Evolutionary conservation across 53 echinoderm and acorn worm genomes (phyloP), one percentile per base, ranked within the genome.

Genomic region (Echinarachnius parma): DNA sequence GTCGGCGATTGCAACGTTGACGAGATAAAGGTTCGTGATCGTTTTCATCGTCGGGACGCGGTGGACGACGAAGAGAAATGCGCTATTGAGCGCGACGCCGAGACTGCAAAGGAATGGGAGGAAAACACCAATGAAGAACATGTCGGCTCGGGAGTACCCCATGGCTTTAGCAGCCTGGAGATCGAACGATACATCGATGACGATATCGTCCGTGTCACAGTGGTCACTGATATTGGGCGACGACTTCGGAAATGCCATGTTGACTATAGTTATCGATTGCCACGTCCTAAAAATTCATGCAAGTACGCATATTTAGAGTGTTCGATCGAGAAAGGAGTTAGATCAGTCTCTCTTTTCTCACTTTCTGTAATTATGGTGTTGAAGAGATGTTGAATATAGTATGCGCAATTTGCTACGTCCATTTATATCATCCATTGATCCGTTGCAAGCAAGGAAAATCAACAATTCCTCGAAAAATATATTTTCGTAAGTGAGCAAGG

Each of bases 21-120:
- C 80, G 1, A 96, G 88, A 46, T 91, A 96, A 14, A 87, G 61
- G 66, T 96, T 96, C 30, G 96, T 96, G 14, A 91, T 84, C 2
- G 96, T 91, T 31, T 82, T 69, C 91, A 91, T 91, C 1, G 84
- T 66, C n/a, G 84, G 81, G 14, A 91, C 76, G 13, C 76, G 84
- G 8, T 81, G 19, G 3, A 87, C 91, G 15, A 96, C 96, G 28
- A 84, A 91, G 1, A 96, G 54, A 54, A 96, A 96, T 0, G 88
- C 81, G 3, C 75, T 52, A 46, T 96, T 96, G 46, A 78, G 65
- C 15, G 85, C 61, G 19, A 96, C 60, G 30, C 91, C 96, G 16
- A 82, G 27, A 1, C 68, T 19, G 4, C 91, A 63, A 2, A 96
- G 69, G n/a, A 91, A 4, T 5, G 95, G 88, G 21, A 96, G 47